Base-by-base conservation (phyloP, 2,797 vertebrate genomes). In the Amphiprion clarkii region DNA sequence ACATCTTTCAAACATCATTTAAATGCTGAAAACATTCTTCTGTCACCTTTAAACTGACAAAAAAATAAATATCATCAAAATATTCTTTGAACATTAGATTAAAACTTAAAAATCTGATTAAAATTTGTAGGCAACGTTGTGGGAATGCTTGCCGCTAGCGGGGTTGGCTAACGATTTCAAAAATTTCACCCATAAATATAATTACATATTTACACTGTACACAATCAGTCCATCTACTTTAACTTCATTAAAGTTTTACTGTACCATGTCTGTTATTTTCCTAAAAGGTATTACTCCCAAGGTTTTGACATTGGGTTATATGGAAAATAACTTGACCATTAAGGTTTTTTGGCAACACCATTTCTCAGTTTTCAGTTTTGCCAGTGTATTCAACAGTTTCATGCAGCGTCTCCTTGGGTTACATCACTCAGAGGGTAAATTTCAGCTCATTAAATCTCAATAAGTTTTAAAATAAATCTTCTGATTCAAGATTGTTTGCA, bases 381-480 rank as follows among this genome's bases (percentile, higher is more conserved):
- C 40, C 48, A 21, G 48, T 48, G 25, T 36, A 48, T 23, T 51
- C 11, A 27, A 42, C 27, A 56, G 36, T 67, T 55, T 61, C n/a
- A 49, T 49, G 42, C 57, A 44, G 19, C 19, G 19, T 6, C 39
- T 51, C 19, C 58, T 25, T 36, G 36, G 23, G 42, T 65, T 69
- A 19, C 17, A 21, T 73, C 40, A 73, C 31, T 63, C 33, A 59
- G 31, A 73, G 4, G 17, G 69, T 36, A 56, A 0, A 60, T 44
- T 58, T 61, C 23, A 59, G 25, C 40, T 76, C 23, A 61, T 56
- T 72, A 14, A 79, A 49, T 4, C 44, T 65, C 4, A 67, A 8
- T 66, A 69, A 5, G 9, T 67, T 56, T 76, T 19, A 16, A 58
- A 73, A 75, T 55, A 72, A 58, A 49, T 65, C 1, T n/a, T 58